These are phyloP conservation scores for Drosophila mojavensis DNA, from an alignment of 1,140 invertebrate species.

Conservation along the genomic window DNA sequence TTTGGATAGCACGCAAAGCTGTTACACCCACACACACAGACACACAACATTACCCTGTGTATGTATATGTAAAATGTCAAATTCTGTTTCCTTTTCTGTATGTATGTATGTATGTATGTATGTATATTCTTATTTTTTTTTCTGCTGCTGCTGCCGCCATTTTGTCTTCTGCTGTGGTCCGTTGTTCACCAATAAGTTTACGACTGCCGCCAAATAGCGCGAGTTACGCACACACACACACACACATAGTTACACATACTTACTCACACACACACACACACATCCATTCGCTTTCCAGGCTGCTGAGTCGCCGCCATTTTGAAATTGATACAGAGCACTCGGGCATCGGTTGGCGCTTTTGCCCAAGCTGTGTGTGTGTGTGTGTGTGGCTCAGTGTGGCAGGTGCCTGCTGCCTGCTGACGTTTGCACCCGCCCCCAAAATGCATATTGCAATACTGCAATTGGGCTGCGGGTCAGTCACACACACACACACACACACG, in stretches of 20 bases:
- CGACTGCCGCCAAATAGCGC: constrained; percentile 75
- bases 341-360: constrained; percentile 15
- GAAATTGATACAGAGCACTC: constrained; percentile 50
- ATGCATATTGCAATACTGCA: constrained; percentile 45
- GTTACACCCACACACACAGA: constrained; percentile 22
- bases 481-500: constrained; percentile 9
- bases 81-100: constrained; percentile 2
- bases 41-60: background rate
- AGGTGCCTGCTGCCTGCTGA: background rate
- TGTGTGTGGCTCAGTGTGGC: constrained; percentile 8
- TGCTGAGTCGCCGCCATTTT: constrained; percentile 53
- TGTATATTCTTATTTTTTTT: constrained; percentile 18
- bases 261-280: constrained; percentile 17
- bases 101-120: too few species aligned
- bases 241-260: constrained; percentile 23
- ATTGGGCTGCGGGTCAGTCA: constrained; percentile 46
- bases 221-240: constrained; percentile 54
- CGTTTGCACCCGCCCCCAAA: background rate
- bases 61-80: constrained; percentile 37
- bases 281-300: constrained; percentile 54
- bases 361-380: constrained; percentile 3
- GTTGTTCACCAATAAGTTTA: constrained; percentile 77
- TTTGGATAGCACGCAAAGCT: constrained; percentile 42
- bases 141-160: constrained; percentile 52
- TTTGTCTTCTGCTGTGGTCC: constrained; percentile 42